Conservation (phyloP, 2,797 vertebrate genomes). For the Pogonophryne albipinna region DNA sequence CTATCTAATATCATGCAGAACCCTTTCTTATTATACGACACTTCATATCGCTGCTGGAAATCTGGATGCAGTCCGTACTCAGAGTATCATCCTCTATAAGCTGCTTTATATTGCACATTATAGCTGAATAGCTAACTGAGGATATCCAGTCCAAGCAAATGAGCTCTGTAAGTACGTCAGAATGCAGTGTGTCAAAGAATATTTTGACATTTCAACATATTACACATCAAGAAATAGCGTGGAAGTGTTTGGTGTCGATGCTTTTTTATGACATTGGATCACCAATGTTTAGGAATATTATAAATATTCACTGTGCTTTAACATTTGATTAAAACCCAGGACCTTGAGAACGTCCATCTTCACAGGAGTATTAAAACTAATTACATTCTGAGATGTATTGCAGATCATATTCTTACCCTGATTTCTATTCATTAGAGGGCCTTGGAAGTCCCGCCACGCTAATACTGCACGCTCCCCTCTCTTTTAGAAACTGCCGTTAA, state of each 20-base stretch:
- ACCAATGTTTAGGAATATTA: not conserved
- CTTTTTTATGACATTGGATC: not conserved
- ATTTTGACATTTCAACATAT: not conserved
- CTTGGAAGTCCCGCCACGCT: slow-evolving; percentile 24
- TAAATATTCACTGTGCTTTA: not conserved
- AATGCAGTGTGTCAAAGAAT: not conserved
- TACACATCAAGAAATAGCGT: slow-evolving; percentile 6
- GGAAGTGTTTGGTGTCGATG: not conserved
- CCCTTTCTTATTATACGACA: slow-evolving; percentile 14
- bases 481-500: slow-evolving; percentile 44
- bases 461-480: slow-evolving; percentile 13
- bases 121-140: not conserved
- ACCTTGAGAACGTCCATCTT: not conserved
- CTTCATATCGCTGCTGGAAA: slow-evolving; percentile 23
- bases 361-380: not conserved
- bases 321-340: not conserved
- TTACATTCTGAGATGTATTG: slow-evolving; percentile 11
- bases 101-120: slow-evolving; percentile 1
- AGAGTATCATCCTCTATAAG: slow-evolving; percentile 1
- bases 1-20: slow-evolving; percentile 7
- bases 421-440: slow-evolving; percentile 45
- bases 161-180: not conserved
- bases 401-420: slow-evolving; percentile 15
- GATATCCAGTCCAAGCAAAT: slow-evolving; percentile 2
- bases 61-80: not conserved